Evolutionary conservation across 2,797 vertebrate species (phyloP), one percentile per base, ranked within the genome.

Genomic region (Neomorphus geoffroyi): DNA sequence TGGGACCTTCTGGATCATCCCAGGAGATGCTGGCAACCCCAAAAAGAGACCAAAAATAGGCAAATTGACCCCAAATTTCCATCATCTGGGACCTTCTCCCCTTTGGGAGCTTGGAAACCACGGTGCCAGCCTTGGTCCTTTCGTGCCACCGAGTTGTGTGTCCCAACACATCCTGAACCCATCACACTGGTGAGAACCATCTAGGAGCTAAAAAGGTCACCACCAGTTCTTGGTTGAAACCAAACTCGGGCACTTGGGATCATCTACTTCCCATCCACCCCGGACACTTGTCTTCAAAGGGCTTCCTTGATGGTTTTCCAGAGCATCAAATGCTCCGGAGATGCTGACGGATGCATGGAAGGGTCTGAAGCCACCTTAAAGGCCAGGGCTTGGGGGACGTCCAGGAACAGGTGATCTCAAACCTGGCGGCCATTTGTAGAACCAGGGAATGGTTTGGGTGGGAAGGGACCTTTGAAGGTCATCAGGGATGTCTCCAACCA

Each of bases 131-230:
- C 46, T n/a, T 7, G 3, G n/a, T n/a, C 39, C 18, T 71, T 71
- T 45, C 62, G 67, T 0, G 9, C n/a, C 18, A 32, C 56, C 5
- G 10, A 70, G 5, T 24, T 1, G 12, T 7, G 2, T 1, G 3
- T 46, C 32, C 46, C 0, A 10, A 23, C 1, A 1, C 45, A 13
- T 58, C 53, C 53, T 1, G 4, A 51, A 26, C 22, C 53, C 1
- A 1, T 22, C 45, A 4, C 1, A 3, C 13, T 2, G 27, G 11
- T 33, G 18, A 35, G 57, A 33, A 41, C 0, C 7, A 14, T 51
- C n/a, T 62, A 32, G 18, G 54, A 67, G 45, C 12, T 43, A 35
- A 77, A 85, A 75, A 60, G 17, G 24, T 69, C 3, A 6, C 19
- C 8, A 17, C 22, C 46, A 17, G 46, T 46, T 78, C 33, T 32